phyloP scores from a whole-genome alignment of 2,113 vertebrate genomes.

The Uria lomvia region DNA sequence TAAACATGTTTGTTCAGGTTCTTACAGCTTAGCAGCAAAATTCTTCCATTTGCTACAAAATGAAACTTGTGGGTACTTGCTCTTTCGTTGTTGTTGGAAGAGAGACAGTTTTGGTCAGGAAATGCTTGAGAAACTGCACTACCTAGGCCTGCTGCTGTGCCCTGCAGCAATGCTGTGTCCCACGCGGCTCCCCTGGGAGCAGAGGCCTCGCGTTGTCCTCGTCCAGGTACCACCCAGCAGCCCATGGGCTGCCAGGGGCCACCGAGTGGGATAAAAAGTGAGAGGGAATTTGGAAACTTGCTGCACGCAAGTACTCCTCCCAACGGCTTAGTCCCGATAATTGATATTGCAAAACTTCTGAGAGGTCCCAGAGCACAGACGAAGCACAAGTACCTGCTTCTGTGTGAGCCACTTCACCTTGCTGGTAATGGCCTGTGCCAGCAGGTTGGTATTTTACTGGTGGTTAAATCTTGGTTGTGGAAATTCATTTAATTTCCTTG shows the following conservation, averaged over 20 bases:
- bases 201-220: fast-evolving
- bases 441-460: not conserved
- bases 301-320: not conserved
- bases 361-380: not conserved
- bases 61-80: not conserved
- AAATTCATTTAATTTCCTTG: not conserved
- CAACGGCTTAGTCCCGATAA: not conserved
- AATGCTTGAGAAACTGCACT: not conserved
- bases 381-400: not conserved
- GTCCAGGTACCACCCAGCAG: not conserved
- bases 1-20: not conserved
- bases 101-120: not conserved
- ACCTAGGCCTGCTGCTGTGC: not conserved
- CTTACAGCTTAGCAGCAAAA: not conserved
- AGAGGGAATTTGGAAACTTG: not conserved
- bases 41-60: not conserved
- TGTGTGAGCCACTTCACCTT: not conserved
- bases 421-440: not conserved
- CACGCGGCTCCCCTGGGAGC: fast-evolving
- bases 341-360: not conserved
- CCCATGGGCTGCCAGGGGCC: not conserved
- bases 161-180: fast-evolving
- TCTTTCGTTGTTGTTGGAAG: not conserved
- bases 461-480: not conserved
- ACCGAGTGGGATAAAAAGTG: not conserved